phyloP scores from a whole-genome alignment of 2,888 invertebrate genomes.

The Coleophora flavipennella region DNA sequence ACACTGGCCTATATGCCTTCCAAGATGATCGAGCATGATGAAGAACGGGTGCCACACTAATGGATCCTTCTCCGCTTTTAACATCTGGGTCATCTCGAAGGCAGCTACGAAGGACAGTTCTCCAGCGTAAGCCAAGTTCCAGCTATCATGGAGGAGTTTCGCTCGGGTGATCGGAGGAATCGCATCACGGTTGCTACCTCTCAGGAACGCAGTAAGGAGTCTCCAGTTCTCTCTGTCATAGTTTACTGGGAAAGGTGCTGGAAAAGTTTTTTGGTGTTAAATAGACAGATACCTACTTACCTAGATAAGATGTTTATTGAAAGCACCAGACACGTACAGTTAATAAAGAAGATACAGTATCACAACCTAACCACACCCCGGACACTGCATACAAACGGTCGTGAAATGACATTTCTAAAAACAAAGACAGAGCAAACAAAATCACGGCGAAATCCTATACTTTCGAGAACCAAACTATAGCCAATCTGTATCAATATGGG shows the following conservation, averaged over 20 bases:
- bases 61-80: slow-evolving; percentile 81
- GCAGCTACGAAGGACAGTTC: slow-evolving; percentile 83
- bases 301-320: no score
- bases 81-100: slow-evolving; percentile 83
- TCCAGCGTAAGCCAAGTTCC: slow-evolving; percentile 85
- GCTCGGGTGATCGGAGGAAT: slow-evolving; percentile 83
- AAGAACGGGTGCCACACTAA: slow-evolving; percentile 88
- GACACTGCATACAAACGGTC: no score
- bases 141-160: slow-evolving; percentile 82
- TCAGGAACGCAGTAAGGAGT: slow-evolving; percentile 77
- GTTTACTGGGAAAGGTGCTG: slow-evolving; percentile 87
- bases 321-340: no score
- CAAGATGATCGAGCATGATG: slow-evolving; percentile 86
- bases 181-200: slow-evolving; percentile 57
- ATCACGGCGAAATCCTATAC: no score
- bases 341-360: no score
- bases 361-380: no score
- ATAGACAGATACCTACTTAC: no score
- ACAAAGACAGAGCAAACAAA: no score
- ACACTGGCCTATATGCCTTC: slow-evolving; percentile 77
- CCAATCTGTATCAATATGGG: no score
- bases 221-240: slow-evolving; percentile 86
- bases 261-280: no score
- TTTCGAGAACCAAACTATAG: no score
- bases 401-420: no score